These are phyloP conservation scores for Clytia hemisphaerica DNA, from an alignment of 30 jellyfish, hydroid and myxozoan species.

Conservation along the genomic window DNA sequence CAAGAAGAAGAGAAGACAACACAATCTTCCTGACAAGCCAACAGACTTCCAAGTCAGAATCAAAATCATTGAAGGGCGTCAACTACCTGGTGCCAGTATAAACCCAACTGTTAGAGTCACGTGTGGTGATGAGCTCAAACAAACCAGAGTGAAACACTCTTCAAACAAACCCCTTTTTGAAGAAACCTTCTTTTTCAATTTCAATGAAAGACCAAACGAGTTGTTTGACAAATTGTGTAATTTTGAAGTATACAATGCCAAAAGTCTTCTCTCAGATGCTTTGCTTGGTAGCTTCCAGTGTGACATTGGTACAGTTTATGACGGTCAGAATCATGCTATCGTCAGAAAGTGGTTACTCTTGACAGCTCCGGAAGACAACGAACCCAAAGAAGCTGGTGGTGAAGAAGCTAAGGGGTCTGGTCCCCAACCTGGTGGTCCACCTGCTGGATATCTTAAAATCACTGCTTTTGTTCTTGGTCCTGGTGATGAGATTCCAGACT, in stretches of 20 bases:
- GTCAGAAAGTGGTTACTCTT: conserved; percentile 84
- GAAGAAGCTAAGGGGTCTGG: conserved; percentile 23
- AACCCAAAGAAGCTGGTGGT: conserved; percentile 12
- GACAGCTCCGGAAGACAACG: conserved; percentile 82
- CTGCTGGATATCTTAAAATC: conserved; percentile 70
- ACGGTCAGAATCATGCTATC: conserved; percentile 74
- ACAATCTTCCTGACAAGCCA: conserved; percentile 84
- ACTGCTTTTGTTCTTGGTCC: conserved; percentile 95
- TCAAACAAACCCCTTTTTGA: conserved; percentile 80
- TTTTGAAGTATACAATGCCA: conserved; percentile 74
- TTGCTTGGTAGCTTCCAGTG: conserved; percentile 75
- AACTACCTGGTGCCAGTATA: conserved; percentile 82
- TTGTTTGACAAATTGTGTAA: conserved; percentile 63
- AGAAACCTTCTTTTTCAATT: conserved; percentile 86
- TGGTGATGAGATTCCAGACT: conserved; percentile 86
- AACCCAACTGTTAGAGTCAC: conserved; percentile 68
- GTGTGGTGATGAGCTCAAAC: conserved; percentile 73
- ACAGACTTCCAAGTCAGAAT: conserved; percentile 88
- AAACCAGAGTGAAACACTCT: conserved; percentile 80
- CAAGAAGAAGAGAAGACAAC: conserved; percentile 60
- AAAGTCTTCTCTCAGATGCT: conserved; percentile 71
- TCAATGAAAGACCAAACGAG: conserved; percentile 85
- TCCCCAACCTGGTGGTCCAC: conserved; percentile 42
- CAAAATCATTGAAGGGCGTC: conserved; percentile 74
- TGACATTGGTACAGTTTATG: conserved; percentile 82